Evolutionary conservation across 2,797 vertebrate species (phyloP).

Genomic region (Sebastes iracundus): DNA sequence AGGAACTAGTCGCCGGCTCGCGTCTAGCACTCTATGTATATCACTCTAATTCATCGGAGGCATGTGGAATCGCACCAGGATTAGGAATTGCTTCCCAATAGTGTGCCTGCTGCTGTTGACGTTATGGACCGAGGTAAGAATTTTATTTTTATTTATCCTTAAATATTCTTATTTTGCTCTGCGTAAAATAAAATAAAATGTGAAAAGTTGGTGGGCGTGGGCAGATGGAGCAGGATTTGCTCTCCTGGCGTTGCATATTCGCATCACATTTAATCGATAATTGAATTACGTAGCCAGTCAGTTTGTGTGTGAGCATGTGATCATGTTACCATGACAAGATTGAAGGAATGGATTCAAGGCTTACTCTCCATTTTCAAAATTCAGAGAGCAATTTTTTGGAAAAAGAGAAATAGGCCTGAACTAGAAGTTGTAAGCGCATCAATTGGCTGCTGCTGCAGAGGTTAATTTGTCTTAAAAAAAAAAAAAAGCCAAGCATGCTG

Average conservation of each 20-base stretch:
- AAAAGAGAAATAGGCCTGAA: conserved; percentile 40
- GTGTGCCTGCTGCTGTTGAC: conserved; percentile 88
- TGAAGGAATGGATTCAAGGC: conserved; percentile 48
- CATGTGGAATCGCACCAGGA: conserved; percentile 87
- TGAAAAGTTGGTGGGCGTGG: conserved; percentile 82
- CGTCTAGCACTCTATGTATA: conserved; percentile 50
- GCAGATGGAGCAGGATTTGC: conserved; percentile 34
- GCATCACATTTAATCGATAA: conserved; percentile 72
- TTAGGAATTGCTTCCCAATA: conserved; percentile 82
- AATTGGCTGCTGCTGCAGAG: conserved; percentile 53
- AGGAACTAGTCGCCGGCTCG: conserved; percentile 82
- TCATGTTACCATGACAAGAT: conserved; percentile 74
- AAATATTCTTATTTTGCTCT: not conserved
- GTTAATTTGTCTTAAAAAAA: conserved; percentile 11
- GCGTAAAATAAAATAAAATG: conserved; percentile 4
- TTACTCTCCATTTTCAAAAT: conserved; percentile 46
- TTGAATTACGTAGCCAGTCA: conserved; percentile 76
- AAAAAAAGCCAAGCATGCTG: not conserved
- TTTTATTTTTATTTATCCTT: not conserved
- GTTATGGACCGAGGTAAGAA: conserved; percentile 88
- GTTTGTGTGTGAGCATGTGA: conserved; percentile 72
- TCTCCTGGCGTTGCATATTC: conserved; percentile 39
- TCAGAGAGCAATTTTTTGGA: not conserved
- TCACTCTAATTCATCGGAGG: conserved; percentile 85
- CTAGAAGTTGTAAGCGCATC: conserved; percentile 63